Evolutionary conservation across 2,797 vertebrate species (phyloP).

Genomic region (Poliocrania exsul): DNA sequence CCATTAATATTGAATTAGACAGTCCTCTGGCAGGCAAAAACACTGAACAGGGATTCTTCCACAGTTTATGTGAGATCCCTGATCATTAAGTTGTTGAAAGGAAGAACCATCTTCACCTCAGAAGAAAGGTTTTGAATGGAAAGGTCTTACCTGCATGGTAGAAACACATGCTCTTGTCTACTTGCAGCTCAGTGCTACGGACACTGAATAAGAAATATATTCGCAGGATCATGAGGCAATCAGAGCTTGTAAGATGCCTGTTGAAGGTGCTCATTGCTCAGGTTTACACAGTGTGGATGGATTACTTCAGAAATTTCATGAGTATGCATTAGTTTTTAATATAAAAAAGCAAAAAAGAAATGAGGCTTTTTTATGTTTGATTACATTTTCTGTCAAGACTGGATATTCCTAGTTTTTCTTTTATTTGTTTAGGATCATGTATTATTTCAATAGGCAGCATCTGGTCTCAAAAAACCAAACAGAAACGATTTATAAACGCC

Average conservation of each 20-base stretch:
- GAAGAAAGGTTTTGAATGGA: neutral
- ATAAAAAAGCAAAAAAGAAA: neutral
- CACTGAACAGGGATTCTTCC: neutral
- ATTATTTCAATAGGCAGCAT: neutral
- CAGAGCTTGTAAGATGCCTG: neutral
- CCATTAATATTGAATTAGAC: neutral
- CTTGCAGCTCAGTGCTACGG: neutral
- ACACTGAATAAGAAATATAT: neutral
- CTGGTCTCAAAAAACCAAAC: neutral
- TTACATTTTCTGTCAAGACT: neutral
- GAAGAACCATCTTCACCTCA: neutral
- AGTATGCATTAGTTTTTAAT: neutral
- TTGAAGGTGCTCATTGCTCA: neutral
- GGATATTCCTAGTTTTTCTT: neutral
- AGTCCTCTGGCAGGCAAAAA: neutral
- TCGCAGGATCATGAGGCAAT: neutral
- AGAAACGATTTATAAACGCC: neutral
- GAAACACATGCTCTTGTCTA: neutral
- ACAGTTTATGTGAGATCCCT: neutral
- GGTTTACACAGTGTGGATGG: neutral
- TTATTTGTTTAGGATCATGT: neutral
- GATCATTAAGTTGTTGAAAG: neutral
- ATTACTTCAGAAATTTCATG: neutral
- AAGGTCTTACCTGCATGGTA: accelerated
- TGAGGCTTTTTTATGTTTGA: neutral